phyloP scores from a whole-genome alignment of 1,140 invertebrate genomes.

The Aleiodes sp. region DNA sequence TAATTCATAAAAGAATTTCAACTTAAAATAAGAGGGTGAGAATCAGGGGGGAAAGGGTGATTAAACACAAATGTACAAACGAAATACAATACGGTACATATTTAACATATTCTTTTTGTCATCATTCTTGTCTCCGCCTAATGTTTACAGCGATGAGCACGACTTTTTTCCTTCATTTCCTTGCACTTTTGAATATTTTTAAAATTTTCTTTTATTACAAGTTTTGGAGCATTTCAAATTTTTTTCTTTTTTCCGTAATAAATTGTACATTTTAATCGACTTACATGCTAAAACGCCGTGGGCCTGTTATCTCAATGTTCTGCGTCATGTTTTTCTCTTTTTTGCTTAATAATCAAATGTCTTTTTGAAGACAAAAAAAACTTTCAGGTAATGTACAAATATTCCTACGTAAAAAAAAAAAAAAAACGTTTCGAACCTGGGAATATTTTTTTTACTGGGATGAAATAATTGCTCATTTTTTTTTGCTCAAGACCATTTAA shows the following conservation, averaged over 20 bases:
- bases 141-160: background rate
- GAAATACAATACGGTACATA: slow-evolving; percentile 15
- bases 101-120: background rate
- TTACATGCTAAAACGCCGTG: slow-evolving; percentile 8
- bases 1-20: background rate
- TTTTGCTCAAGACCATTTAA: background rate
- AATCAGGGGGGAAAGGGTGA: background rate
- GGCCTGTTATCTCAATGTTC: background rate
- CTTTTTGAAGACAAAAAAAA: background rate
- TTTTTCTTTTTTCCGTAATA: background rate
- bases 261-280: slow-evolving; percentile 12
- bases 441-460: background rate
- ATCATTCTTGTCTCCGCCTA: background rate
- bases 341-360: background rate
- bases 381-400: background rate
- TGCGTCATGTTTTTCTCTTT: background rate
- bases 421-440: background rate
- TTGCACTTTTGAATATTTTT: too few relatives aligned
- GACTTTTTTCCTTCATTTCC: background rate
- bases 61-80: slow-evolving; percentile 16
- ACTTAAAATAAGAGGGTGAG: slow-evolving; percentile 1
- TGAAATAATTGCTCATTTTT: background rate
- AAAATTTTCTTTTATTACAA: background rate
- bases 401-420: slow-evolving; percentile 3
- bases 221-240: background rate